Conservation (phyloP, 1,140 invertebrate genomes). For the Hestina assimilis region DNA sequence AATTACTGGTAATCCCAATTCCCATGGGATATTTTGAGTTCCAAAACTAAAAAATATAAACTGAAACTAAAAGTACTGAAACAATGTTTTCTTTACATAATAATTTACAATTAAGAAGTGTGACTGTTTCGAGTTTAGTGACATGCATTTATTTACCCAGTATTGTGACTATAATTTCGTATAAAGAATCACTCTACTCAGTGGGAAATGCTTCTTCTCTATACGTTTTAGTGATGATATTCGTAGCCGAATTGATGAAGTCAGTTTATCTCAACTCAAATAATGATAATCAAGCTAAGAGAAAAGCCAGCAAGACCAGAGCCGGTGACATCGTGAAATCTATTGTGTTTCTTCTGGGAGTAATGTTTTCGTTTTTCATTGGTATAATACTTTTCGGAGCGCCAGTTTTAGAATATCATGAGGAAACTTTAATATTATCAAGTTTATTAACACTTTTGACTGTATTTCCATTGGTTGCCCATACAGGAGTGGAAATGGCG, state of each 20-base stretch:
- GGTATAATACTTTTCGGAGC: slow-evolving; percentile 88
- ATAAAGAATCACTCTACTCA: slow-evolving; percentile 67
- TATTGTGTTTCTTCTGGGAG: slow-evolving; percentile 49
- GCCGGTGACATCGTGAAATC: slow-evolving; percentile 55
- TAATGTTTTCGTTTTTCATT: slow-evolving; percentile 79
- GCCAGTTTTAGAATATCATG: slow-evolving; percentile 81
- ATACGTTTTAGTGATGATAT: slow-evolving; percentile 62
- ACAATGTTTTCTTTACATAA: slow-evolving; percentile 38
- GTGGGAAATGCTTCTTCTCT: slow-evolving; percentile 66
- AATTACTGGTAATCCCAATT: too few species aligned
- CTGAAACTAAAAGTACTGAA: neutral
- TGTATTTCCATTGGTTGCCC: slow-evolving; percentile 81
- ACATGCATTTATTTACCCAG: slow-evolving; percentile 71
- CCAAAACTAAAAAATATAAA: too few species aligned
- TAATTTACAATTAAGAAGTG: slow-evolving; percentile 58
- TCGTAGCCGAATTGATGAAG: slow-evolving; percentile 61
- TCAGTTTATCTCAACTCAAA: slow-evolving; percentile 58
- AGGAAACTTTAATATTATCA: slow-evolving; percentile 86
- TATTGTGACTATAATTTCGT: slow-evolving; percentile 66
- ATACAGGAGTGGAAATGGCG: slow-evolving; percentile 80
- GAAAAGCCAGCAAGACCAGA: slow-evolving; percentile 47
- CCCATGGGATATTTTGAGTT: too few species aligned
- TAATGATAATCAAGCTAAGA: slow-evolving; percentile 49
- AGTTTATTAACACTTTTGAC: slow-evolving; percentile 83
- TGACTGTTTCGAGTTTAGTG: slow-evolving; percentile 59